Conservation (phyloP, 2,888 invertebrate genomes). For the Hirtodrosophila duncani region DNA sequence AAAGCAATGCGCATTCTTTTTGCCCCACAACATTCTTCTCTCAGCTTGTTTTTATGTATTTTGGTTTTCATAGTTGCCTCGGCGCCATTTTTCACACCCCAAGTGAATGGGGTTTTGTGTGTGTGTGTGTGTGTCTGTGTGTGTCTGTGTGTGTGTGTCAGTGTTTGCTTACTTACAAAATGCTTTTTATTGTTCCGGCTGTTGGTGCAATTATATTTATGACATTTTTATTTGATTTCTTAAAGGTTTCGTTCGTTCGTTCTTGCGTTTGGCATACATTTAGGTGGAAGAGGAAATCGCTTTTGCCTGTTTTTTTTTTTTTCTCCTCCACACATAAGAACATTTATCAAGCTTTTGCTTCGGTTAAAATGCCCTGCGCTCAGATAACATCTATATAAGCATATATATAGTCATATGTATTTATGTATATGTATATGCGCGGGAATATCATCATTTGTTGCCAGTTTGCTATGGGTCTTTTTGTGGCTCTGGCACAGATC, state of each 20-base stretch:
- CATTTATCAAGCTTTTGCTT: conserved; percentile 57
- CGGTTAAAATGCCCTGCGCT: conserved; percentile 52
- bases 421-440: conserved; percentile 13
- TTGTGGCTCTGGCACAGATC: no score
- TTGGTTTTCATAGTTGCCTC: no score
- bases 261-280: conserved; percentile 54
- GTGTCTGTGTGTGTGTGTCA: neutral
- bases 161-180: conserved; percentile 2
- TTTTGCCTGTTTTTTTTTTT: no score
- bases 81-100: neutral
- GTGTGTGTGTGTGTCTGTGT: neutral
- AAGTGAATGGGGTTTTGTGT: neutral
- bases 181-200: conserved; percentile 20
- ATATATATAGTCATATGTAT: conserved; percentile 24
- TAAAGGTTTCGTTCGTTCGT: conserved; percentile 60
- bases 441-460: conserved; percentile 52
- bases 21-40: neutral
- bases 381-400: conserved; percentile 24
- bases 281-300: neutral
- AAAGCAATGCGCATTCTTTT: no score
- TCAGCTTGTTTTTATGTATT: no score
- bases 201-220: conserved; percentile 63
- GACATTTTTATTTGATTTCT: conserved; percentile 65
- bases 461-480: neutral
- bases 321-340: no score